Percentiles rank a stretch among this genome's conserved stretches.
Evolutionary conservation across 2,797 vertebrate species (phyloP).

Genomic region (Phataginus tricuspis): DNA sequence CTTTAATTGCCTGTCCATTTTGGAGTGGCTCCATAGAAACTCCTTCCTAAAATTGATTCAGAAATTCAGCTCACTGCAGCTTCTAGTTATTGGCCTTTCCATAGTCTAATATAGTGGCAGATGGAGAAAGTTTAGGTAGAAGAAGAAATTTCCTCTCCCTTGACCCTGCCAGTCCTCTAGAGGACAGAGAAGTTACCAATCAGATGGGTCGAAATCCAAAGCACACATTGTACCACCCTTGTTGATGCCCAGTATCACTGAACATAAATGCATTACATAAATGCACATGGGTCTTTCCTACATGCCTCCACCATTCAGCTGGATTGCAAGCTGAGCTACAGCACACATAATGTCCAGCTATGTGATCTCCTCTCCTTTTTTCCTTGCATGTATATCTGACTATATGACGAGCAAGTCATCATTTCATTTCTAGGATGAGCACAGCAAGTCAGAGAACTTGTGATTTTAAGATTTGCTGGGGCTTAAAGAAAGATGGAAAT

Average conservation of each 20-base stretch:
- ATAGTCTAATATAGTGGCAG: background rate
- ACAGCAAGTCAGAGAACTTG: background rate
- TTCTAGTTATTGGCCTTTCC: background rate
- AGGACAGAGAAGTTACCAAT: background rate
- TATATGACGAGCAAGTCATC: background rate
- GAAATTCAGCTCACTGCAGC: background rate
- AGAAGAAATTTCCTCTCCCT: background rate
- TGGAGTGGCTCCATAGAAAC: background rate
- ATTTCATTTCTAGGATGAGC: background rate
- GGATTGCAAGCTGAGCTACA: background rate
- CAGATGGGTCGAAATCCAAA: background rate
- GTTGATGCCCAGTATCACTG: background rate
- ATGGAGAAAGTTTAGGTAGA: background rate
- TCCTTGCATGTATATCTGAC: background rate
- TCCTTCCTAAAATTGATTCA: background rate
- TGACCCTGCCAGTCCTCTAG: background rate
- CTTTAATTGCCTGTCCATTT: background rate
- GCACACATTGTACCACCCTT: background rate
- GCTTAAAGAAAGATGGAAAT: background rate
- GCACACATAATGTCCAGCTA: background rate
- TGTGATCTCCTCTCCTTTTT: background rate
- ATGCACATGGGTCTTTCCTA: background rate
- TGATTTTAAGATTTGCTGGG: background rate
- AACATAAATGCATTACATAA: background rate
- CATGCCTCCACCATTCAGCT: no score